Conservation (phyloP, 2,888 invertebrate species). For the Yponomeuta malinellus region DNA sequence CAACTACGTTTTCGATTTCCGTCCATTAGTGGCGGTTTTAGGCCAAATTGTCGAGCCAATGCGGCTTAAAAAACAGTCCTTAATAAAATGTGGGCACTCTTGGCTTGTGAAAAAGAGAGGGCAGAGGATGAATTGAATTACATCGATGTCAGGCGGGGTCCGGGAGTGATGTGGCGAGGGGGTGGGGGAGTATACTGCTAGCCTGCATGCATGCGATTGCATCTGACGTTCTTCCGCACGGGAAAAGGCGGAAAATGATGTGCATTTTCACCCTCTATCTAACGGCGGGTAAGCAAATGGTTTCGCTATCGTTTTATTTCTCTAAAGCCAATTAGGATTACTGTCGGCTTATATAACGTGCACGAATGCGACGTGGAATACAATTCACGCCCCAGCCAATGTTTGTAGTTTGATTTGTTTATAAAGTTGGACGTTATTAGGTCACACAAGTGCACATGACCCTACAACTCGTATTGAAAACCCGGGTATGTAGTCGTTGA, state of each 20-base stretch:
- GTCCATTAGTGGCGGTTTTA: no score
- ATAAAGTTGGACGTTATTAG: not conserved
- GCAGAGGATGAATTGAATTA: not conserved
- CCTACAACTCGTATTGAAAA: not conserved
- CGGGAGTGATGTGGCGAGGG: not conserved
- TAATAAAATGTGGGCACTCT: no score
- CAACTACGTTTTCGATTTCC: no score
- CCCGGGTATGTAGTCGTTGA: not conserved
- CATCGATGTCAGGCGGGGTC: not conserved
- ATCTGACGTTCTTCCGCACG: constrained; percentile 15
- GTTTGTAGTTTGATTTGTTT: not conserved
- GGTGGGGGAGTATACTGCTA: not conserved
- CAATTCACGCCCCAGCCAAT: not conserved
- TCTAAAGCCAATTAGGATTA: not conserved
- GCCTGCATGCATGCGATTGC: constrained; percentile 14
- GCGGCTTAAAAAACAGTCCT: no score
- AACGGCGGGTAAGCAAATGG: not conserved
- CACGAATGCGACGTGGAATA: not conserved
- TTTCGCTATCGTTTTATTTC: not conserved
- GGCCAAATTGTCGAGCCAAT: no score
- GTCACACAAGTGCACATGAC: not conserved
- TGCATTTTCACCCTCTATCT: constrained; percentile 13
- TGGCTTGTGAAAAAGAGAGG: no score
- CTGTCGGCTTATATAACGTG: not conserved
- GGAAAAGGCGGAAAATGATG: constrained; percentile 15